Percentiles rank a stretch among this genome's conserved stretches.
Evolutionary conservation across 2,113 vertebrate genomes (phyloP).

Genomic region (Crypturellus undulatus): DNA sequence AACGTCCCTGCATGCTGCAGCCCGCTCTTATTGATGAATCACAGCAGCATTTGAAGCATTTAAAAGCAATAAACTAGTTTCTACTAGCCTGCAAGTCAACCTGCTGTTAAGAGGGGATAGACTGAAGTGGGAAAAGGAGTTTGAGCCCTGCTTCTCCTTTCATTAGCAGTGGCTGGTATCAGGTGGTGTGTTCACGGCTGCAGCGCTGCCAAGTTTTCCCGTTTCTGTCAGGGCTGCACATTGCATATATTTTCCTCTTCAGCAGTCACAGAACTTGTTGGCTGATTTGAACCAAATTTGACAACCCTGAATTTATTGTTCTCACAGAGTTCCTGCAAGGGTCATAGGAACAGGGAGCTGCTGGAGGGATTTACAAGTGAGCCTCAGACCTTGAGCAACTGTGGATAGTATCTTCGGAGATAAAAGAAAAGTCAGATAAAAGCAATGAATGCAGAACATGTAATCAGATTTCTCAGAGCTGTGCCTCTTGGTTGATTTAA

Average conservation of each 20-base stretch:
- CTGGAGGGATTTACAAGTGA: neutral
- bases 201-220: constrained; percentile 4
- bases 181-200: neutral
- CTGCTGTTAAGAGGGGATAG: neutral
- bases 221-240: neutral
- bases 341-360: neutral
- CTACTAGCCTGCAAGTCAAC: neutral
- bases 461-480: neutral
- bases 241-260: constrained; percentile 27
- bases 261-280: neutral
- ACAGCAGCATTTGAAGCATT: neutral
- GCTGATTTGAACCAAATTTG: constrained; percentile 13
- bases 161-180: neutral
- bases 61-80: constrained; percentile 49
- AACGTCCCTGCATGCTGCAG: constrained; percentile 32
- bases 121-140: neutral
- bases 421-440: neutral
- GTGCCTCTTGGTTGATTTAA: neutral
- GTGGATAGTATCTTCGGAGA: neutral
- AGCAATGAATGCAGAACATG: neutral
- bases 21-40: constrained; percentile 44
- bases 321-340: neutral
- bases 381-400: neutral
- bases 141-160: neutral
- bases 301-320: neutral